Evolutionary conservation across 2,797 vertebrate genomes (phyloP).

Genomic region (Falco cherrug): DNA sequence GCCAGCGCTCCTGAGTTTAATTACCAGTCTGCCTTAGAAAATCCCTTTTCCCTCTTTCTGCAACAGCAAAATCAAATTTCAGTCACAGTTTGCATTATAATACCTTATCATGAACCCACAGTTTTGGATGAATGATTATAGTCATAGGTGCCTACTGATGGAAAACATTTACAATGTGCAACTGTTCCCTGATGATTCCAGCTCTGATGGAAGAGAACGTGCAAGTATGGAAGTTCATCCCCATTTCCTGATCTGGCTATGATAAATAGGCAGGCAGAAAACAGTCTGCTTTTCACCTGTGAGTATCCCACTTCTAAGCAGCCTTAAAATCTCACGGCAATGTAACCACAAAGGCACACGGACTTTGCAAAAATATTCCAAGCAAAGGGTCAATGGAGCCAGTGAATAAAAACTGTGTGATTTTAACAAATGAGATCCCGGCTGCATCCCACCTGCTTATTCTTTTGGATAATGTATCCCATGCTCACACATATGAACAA

Average conservation of each 20-base stretch:
- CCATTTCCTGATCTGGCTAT: not conserved
- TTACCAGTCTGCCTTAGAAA: slow-evolving; percentile 62
- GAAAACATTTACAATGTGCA: not conserved
- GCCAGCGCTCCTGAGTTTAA: slow-evolving; percentile 57
- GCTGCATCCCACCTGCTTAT: not conserved
- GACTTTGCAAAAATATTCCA: not conserved
- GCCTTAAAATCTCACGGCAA: not conserved
- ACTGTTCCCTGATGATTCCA: not conserved
- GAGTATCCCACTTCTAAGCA: not conserved
- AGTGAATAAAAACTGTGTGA: not conserved
- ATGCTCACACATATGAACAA: not conserved
- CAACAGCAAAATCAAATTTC: slow-evolving; percentile 53
- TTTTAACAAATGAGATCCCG: not conserved
- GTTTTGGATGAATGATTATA: not conserved
- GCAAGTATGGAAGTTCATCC: not conserved
- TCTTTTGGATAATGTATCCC: not conserved
- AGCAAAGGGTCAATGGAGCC: not conserved
- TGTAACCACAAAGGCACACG: not conserved
- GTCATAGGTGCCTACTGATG: not conserved
- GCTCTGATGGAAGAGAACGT: not conserved
- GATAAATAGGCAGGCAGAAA: not conserved
- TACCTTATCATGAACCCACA: not conserved
- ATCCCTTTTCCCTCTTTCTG: slow-evolving; percentile 52
- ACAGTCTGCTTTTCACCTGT: not conserved
- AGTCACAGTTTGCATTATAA: slow-evolving; percentile 29